phyloP scores from a whole-genome alignment of 2,888 invertebrate genomes.

The Cotesia congregata region DNA sequence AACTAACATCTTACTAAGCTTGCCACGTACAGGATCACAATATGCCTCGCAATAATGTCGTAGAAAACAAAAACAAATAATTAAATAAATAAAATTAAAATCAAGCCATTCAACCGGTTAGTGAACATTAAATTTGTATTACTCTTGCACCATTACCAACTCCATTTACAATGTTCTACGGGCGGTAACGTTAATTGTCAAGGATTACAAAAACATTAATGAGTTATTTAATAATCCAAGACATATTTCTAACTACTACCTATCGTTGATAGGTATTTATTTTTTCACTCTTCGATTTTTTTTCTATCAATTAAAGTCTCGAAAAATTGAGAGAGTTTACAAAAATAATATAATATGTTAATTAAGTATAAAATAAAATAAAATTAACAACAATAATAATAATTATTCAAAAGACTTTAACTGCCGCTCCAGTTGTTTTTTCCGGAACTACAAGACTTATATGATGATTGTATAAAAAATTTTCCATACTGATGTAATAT shows the following conservation, averaged over 20 bases:
- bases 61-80: background rate
- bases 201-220: slow-evolving; percentile 33
- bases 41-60: slow-evolving; percentile 7
- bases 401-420: background rate
- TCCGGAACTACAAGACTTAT: background rate
- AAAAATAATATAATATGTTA: background rate
- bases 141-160: slow-evolving; percentile 12
- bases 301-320: background rate
- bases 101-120: slow-evolving; percentile 13
- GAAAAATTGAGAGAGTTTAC: background rate
- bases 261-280: slow-evolving; percentile 14
- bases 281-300: background rate
- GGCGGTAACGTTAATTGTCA: slow-evolving; percentile 27
- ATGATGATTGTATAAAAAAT: background rate
- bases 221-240: slow-evolving; percentile 31
- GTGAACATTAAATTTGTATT: slow-evolving; percentile 21
- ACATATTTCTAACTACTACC: background rate
- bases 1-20: slow-evolving; percentile 1
- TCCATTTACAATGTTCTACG: slow-evolving; percentile 7
- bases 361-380: background rate
- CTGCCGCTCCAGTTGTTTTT: background rate
- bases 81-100: background rate
- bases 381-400: background rate
- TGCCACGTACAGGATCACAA: slow-evolving; percentile 8
- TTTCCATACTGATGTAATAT: background rate